These are phyloP conservation scores for Drosophila siamana DNA, from an alignment of 2,888 invertebrate genomes.

Conservation along the genomic window DNA sequence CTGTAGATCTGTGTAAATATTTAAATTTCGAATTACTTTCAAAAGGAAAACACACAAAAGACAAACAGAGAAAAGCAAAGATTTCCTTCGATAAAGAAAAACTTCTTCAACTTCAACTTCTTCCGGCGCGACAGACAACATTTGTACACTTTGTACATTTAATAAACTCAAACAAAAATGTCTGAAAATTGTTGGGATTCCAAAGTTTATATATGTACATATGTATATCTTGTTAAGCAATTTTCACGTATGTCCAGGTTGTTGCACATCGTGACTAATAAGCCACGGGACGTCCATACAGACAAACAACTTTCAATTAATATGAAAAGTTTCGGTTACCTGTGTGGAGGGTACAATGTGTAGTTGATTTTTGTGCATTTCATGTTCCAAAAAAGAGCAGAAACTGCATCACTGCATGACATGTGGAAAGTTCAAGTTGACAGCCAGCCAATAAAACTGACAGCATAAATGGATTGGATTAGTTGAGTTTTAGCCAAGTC, in stretches of 20 bases:
- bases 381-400: conserved; percentile 51
- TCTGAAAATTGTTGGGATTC: conserved; percentile 23
- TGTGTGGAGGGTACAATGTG: conserved; percentile 18
- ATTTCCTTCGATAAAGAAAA: conserved; percentile 53
- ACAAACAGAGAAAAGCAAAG: conserved; percentile 41
- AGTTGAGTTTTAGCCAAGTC: conserved; percentile 84
- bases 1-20: conserved; percentile 68
- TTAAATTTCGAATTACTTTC: conserved; percentile 62
- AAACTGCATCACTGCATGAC: conserved; percentile 78
- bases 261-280: conserved; percentile 84
- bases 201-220: conserved; percentile 29
- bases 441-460: conserved; percentile 82
- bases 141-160: conserved; percentile 39
- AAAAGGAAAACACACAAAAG: conserved; percentile 38
- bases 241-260: conserved; percentile 62
- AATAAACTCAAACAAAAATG: conserved; percentile 34
- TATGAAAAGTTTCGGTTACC: conserved; percentile 52
- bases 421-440: conserved; percentile 76
- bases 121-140: conserved; percentile 60
- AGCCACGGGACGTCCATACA: conserved; percentile 79
- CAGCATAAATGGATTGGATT: conserved; percentile 83
- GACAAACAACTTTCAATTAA: conserved; percentile 76
- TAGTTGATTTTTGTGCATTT: conserved; percentile 68
- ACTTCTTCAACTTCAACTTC: conserved; percentile 54
- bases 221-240: conserved; percentile 45